Evolutionary conservation across 2,113 vertebrate species (phyloP), one percentile per base, ranked within the genome.

Genomic region (Apteryx mantelli): DNA sequence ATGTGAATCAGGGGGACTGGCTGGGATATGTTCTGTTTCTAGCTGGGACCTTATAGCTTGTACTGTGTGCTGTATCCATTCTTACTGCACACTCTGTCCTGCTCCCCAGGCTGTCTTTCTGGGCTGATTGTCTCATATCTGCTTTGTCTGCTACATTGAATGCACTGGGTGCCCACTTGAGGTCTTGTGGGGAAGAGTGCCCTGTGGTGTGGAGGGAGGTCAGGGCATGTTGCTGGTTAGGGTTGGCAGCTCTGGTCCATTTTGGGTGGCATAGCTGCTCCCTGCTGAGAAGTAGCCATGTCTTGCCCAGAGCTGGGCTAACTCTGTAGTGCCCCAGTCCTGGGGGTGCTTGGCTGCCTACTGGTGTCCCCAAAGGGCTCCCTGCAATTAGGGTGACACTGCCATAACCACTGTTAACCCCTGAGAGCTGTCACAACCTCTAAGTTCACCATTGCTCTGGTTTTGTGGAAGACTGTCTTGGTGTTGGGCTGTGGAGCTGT

Each of bases 61-160:
- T n/a, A 9, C 40, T 46, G 2, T 36, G 19, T 11, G 44, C 24
- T 0, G 0, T 64, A 20, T n/a, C 48, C 11, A 1, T 40, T 44
- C 56, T n/a, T 52, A 52, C 40, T 58, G 4, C 0, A 1, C 0
- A 1, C 40, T 36, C 36, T 80, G 38, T 28, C 16, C 16, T 25
- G 38, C 6, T 71, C 30, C 28, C 12, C 28, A 25, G 19, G 30
- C 9, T 77, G 18, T 61, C 21, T 63, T 34, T 19, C 68, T 58
- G 66, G 58, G 36, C 52, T 40, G 46, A 19, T 42, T 46, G 24
- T 5, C 79, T 79, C 11, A 6, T 20, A 24, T 73, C 79, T 73
- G 52, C 36, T 21, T 46, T 32, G 63, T 13, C 34, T 30, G 34
- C 40, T 21, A 2, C 5, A 2, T 58, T 7, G 4, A 12, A 25